phyloP scores from a whole-genome alignment of 37 sponge, comb jelly and placozoan genomes.

The Agelas oroides region DNA sequence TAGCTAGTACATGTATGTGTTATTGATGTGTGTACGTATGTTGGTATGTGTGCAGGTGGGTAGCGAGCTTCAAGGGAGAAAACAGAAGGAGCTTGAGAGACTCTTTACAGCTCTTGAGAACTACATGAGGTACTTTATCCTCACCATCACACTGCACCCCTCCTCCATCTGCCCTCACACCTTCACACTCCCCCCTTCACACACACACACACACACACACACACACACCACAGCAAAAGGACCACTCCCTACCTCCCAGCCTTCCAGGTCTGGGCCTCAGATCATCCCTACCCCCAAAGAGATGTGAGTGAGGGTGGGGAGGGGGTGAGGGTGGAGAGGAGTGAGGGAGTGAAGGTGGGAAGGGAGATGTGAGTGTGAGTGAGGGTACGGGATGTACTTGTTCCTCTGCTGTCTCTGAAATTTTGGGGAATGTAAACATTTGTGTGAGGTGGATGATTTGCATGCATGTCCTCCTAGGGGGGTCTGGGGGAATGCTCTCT shows the following conservation, averaged over 20 bases:
- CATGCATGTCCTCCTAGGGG: too few species aligned
- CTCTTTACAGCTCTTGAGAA: conserved; percentile 68
- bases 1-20: too few species aligned
- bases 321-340: background rate
- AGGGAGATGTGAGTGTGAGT: background rate
- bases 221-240: conserved; percentile 64
- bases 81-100: conserved; percentile 67
- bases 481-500: too few species aligned
- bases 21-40: too few species aligned
- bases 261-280: conserved; percentile 78
- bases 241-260: conserved; percentile 75
- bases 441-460: too few species aligned
- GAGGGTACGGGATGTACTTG: too few species aligned
- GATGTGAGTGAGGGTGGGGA: conserved; percentile 56
- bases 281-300: conserved; percentile 67
- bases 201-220: background rate
- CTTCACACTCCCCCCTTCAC: too few species aligned
- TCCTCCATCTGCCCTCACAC: background rate
- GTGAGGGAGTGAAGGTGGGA: background rate
- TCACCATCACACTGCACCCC: too few species aligned
- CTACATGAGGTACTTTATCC: conserved; percentile 79
- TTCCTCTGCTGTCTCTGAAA: too few species aligned
- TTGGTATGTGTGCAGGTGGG: conserved; percentile 38
- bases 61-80: conserved; percentile 66
- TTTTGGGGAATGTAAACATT: too few species aligned